Conservation (phyloP, 1,140 invertebrate genomes). For the Maniola jurtina region DNA sequence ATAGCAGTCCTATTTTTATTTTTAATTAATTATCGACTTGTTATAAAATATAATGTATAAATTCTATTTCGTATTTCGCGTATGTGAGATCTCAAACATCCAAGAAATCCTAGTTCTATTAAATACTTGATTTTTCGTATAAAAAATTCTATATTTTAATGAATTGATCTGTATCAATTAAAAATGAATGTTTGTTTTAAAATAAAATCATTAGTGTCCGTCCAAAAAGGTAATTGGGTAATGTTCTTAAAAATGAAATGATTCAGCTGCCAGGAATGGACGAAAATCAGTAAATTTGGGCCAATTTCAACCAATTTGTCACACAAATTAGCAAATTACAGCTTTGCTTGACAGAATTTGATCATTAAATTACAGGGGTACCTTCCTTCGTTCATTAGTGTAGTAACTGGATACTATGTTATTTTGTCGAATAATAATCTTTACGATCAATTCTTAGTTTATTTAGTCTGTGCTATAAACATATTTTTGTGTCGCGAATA, state of each 20-base stretch:
- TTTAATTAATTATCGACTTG: too few species aligned
- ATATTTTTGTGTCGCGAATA: too few species aligned
- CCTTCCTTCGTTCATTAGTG: constrained; percentile 13
- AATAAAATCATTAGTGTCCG: background rate
- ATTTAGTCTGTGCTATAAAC: too few species aligned
- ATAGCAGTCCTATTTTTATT: too few species aligned
- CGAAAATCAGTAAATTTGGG: constrained; percentile 24
- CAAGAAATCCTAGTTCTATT: too few species aligned
- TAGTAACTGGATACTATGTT: constrained; percentile 1
- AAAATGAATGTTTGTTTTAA: background rate
- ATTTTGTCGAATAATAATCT: background rate
- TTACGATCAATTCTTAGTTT: background rate
- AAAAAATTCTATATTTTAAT: too few species aligned
- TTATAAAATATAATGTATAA: too few species aligned
- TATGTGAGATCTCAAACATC: too few species aligned
- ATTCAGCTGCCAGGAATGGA: constrained; percentile 12
- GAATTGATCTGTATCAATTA: too few species aligned
- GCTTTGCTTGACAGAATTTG: constrained; percentile 33
- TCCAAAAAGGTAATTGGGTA: background rate
- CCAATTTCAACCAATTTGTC: constrained; percentile 28
- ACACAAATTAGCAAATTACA: constrained; percentile 35
- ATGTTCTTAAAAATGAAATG: constrained; percentile 8
- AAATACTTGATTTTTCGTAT: too few species aligned
- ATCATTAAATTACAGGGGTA: constrained; percentile 26
- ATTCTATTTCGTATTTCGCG: too few species aligned